Base-by-base conservation (phyloP, 2,797 vertebrate genomes). In the Poeciliopsis infans region DNA sequence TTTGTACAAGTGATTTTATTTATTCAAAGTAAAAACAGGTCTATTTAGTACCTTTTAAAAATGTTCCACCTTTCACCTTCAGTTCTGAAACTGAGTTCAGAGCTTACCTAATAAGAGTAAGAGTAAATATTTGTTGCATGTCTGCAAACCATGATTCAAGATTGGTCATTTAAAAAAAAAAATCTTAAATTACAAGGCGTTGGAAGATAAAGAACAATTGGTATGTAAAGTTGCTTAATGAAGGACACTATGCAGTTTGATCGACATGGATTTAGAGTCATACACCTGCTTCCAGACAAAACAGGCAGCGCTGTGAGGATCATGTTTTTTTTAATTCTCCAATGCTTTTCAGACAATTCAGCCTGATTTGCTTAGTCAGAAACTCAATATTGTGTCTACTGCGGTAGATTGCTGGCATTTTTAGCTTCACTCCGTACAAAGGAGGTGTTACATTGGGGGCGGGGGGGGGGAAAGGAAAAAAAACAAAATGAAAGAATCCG, bases 1-100 rank as follows among this genome's bases (percentile, higher is more conserved):
- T 59, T 68, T 77, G 61, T 45, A 18, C 2, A 4, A 77, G 18
- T 77, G 69, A 28, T 53, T 77, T 79, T 78, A 68, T 86, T 70
- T 88, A 79, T 82, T 76, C 76, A 57, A 81, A 31, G 80, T 75
- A 80, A 90, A 88, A 72, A 66, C 84, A 81, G 75, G 75, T 85
- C 87, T 84, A 78, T 80, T 87, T 87, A 75, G 23, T 23, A 8
- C 2, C 8, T 10, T 25, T 53, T 53, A 8, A 23, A 53, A 23
- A 10, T 0, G 3, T 1, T 53, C 23, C 23, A 53, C 7, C 51
- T 23, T 55, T 55, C 20, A 55, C 51, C 23, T 55, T 55, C 51
- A 55, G 51, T n/a, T 55, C 23, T 53, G 49, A 51, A 47, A 47
- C 46, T 47, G 46, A 47, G 46, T 1, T 47, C 15, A 5, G 4